Evolutionary conservation across 2,888 invertebrate species (phyloP).

Genomic region (Leucoma salicis): DNA sequence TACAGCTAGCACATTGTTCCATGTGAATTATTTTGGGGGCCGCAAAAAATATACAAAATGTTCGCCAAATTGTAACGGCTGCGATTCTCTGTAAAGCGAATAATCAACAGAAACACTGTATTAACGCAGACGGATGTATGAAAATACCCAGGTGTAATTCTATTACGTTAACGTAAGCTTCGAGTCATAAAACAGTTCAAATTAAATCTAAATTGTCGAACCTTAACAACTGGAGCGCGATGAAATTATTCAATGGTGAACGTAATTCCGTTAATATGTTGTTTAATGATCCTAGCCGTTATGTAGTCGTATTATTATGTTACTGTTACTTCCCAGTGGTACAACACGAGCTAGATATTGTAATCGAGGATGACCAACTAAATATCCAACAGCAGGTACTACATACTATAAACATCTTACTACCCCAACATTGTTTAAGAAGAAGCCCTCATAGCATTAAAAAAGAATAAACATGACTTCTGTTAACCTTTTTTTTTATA

Average conservation of each 20-base stretch:
- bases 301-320: not conserved
- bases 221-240: conserved; percentile 15
- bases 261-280: conserved; percentile 8
- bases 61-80: not conserved
- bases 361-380: too few species aligned
- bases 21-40: too few species aligned
- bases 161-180: not conserved
- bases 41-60: not conserved
- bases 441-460: too few species aligned
- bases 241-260: conserved; percentile 20
- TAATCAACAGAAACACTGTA: not conserved
- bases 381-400: too few species aligned
- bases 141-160: not conserved
- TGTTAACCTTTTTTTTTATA: too few species aligned
- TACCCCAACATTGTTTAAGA: too few species aligned
- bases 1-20: too few species aligned
- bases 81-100: not conserved
- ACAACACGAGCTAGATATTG: too few species aligned
- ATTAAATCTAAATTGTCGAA: conserved; percentile 9
- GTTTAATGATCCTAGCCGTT: conserved; percentile 3
- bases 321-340: not conserved
- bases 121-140: not conserved
- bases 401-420: too few species aligned
- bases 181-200: conserved; percentile 4
- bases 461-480: too few species aligned